These are phyloP conservation scores for Caenorhabditis wallacei DNA, from an alignment of 2,888 invertebrate species.

Conservation along the genomic window DNA sequence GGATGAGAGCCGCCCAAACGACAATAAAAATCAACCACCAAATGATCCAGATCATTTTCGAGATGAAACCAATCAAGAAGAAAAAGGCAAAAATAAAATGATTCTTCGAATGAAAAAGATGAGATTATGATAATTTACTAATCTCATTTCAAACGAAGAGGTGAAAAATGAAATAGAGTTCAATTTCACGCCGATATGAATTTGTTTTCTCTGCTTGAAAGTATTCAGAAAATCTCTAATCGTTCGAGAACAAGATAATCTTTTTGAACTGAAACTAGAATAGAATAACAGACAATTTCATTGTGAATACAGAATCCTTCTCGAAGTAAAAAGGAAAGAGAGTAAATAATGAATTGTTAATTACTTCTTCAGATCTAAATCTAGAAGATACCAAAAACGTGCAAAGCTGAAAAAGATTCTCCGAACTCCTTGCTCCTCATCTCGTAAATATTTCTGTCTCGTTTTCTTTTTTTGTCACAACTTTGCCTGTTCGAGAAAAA, in stretches of 20 bases:
- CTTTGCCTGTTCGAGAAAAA: slow-evolving; percentile 1
- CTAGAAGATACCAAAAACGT: slow-evolving; percentile 6
- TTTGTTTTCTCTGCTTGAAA: not conserved
- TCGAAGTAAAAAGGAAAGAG: too few species aligned
- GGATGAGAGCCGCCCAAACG: not conserved
- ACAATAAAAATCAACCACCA: slow-evolving; percentile 21
- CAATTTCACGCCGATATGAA: not conserved
- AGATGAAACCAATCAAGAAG: not conserved
- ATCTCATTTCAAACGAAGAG: slow-evolving; percentile 2
- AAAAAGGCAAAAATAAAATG: not conserved
- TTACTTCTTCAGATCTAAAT: not conserved
- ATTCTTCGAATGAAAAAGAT: not conserved
- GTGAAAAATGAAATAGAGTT: not conserved
- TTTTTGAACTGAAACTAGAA: too few species aligned
- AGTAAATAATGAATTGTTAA: not conserved
- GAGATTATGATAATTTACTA: slow-evolving; percentile 3
- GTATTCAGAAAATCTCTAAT: too few species aligned
- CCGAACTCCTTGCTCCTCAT: slow-evolving; percentile 1
- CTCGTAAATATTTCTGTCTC: slow-evolving; percentile 33
- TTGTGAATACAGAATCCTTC: too few species aligned
- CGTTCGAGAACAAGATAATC: too few species aligned
- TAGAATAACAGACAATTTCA: too few species aligned
- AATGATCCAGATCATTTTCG: not conserved
- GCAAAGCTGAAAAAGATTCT: slow-evolving; percentile 21
- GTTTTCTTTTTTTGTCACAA: slow-evolving; percentile 33